These are phyloP conservation scores for Babyrousa celebensis DNA, from an alignment of 2,797 vertebrate species.

Conservation along the genomic window DNA sequence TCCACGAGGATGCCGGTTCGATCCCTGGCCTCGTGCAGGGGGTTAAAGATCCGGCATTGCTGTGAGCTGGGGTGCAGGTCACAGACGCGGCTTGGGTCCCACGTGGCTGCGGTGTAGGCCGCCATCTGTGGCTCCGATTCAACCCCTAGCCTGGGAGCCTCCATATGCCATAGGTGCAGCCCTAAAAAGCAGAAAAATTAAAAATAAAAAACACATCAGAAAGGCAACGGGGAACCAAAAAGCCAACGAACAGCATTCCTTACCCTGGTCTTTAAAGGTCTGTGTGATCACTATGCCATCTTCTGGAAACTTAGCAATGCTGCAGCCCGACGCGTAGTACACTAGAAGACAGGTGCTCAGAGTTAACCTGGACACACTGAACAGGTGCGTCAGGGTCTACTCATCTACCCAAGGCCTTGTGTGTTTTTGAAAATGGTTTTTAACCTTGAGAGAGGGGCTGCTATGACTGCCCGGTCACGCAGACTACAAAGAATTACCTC, in stretches of 20 bases:
- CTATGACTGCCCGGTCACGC: neutral
- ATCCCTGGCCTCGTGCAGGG: too few species aligned
- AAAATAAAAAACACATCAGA: too few species aligned
- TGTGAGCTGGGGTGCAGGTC: too few species aligned
- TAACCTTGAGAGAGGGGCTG: neutral
- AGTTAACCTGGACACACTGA: neutral
- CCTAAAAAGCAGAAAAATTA: too few species aligned
- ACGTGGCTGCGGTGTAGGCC: too few species aligned
- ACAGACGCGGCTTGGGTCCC: too few species aligned
- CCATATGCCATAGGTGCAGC: too few species aligned
- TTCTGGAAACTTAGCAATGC: conserved; percentile 98
- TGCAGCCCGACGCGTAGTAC: conserved; percentile 99
- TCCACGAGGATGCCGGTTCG: too few species aligned
- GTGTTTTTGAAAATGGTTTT: neutral
- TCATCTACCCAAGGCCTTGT: neutral
- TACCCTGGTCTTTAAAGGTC: conserved; percentile 99
- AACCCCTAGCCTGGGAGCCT: too few species aligned
- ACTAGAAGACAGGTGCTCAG: conserved; percentile 90
- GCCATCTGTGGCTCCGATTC: too few species aligned
- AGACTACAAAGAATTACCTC: neutral
- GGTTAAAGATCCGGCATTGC: too few species aligned
- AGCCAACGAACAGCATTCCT: accelerated
- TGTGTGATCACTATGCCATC: conserved; percentile 98
- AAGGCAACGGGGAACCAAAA: neutral
- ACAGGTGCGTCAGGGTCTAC: neutral